Evolutionary conservation across 1,140 invertebrate species (phyloP), one percentile per base, ranked within the genome.

Genomic region (Zaprionus inermis): DNA sequence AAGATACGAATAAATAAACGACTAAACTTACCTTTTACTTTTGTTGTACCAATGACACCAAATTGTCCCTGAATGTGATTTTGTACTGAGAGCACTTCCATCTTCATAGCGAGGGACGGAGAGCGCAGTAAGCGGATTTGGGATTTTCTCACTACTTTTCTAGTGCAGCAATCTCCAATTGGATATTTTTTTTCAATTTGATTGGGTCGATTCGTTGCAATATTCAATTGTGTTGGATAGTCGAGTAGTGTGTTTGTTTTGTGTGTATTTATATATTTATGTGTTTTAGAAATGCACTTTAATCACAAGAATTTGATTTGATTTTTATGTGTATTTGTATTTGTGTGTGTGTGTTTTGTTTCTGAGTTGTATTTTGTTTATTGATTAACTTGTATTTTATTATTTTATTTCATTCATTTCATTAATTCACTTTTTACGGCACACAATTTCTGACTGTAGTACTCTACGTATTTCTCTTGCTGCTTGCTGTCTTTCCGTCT

Each of bases 61-160:
- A 92, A 92, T 90, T 92, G 85, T 85, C 90, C 90, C 90, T 92
- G 91, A 84, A 92, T 91, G 63, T 92, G 91, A 92, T 92, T 92
- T 92, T 92, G 91, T 80, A 92, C 91, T 79, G 91, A 92, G 51
- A 92, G 90, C 79, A 92, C 91, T 92, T 92, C 91, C 91, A 92
- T 92, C 90, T 92, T 92, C 90, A 92, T 91, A 75, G 76, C 52
- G 66, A 49, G 59, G 79, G 68, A 68, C 30, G 20, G 36, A 65
- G 34, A 65, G 63, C 63, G 63, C 61, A 55, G 52, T 20, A 56
- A n/a, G 51, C 60, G 1, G 55, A 65, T 65, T 32, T 32, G 20
- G 59, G 65, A 64, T 36, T 56, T 59, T 66, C 28, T 60, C 54
- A 70, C 57, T 75, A 30, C 56, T 52, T 61, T 30, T 22, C n/a